Evolutionary conservation across 2,888 invertebrate genomes (phyloP).

Genomic region (Leucophora obtusa): DNA sequence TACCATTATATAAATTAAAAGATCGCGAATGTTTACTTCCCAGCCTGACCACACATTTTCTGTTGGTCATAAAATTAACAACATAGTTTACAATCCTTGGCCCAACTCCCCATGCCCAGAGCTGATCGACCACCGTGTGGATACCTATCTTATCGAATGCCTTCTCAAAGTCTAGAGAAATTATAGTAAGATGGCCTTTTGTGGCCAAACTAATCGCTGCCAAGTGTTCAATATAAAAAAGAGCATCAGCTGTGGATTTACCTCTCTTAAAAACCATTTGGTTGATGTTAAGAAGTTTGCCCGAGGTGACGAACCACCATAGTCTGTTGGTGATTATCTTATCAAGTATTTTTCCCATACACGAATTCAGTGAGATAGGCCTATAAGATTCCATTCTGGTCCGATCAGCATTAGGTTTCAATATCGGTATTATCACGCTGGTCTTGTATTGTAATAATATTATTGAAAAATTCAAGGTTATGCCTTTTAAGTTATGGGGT

Average conservation of each 20-base stretch:
- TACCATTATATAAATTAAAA: conserved; percentile 29
- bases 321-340: too few relatives aligned
- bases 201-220: too few relatives aligned
- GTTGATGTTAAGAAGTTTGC: too few relatives aligned
- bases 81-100: conserved; percentile 27
- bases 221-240: too few relatives aligned
- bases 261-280: too few relatives aligned
- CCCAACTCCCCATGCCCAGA: conserved; percentile 11
- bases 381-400: conserved; percentile 52
- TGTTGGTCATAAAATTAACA: conserved; percentile 18
- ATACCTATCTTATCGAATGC: conserved; percentile 56
- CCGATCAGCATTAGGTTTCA: conserved; percentile 52
- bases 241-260: too few relatives aligned
- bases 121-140: too few relatives aligned
- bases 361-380: conserved; percentile 60
- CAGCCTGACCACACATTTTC: conserved; percentile 31
- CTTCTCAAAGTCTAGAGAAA: conserved; percentile 52
- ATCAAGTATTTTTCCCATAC: too few relatives aligned
- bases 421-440: conserved; percentile 47
- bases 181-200: conserved; percentile 9
- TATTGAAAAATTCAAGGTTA: neutral
- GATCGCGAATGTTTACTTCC: neutral
- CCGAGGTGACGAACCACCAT: too few relatives aligned
- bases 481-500: conserved; percentile 25
- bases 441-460: conserved; percentile 57